Percentiles rank a stretch among this genome's conserved stretches.
phyloP scores from a whole-genome alignment of 1,140 invertebrate genomes.

The Hypsibius dujardini region DNA sequence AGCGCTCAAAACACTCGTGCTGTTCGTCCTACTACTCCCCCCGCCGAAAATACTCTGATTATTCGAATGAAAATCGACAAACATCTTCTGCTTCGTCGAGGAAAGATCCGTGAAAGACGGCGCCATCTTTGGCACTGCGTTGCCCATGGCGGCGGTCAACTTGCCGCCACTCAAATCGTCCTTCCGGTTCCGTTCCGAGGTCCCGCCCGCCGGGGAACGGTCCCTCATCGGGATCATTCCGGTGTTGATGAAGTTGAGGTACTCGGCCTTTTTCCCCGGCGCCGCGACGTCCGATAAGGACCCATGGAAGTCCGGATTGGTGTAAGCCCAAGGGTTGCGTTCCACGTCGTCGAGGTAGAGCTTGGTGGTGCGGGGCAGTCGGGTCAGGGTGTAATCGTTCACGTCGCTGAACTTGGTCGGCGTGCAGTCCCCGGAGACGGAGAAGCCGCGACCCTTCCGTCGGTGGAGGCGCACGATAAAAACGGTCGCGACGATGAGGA shows the following conservation, averaged over 20 bases:
- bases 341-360: constrained; percentile 7
- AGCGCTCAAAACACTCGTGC: no score
- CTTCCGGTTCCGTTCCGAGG: no score
- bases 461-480: not conserved
- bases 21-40: no score
- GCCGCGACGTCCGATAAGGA: not conserved
- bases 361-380: constrained; percentile 12
- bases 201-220: no score
- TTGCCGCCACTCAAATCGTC: no score
- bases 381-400: not conserved
- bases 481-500: not conserved
- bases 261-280: constrained; percentile 8
- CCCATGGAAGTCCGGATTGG: constrained; percentile 14
- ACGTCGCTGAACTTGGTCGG: not conserved
- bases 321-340: constrained; percentile 14
- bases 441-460: not conserved
- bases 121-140: no score
- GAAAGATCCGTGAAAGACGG: no score
- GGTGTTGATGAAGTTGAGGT: constrained; percentile 13
- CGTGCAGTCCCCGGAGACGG: not conserved
- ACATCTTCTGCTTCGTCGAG: no score
- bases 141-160: no score
- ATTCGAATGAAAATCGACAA: no score
- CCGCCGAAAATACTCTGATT: no score
- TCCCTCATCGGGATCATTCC: not conserved